Evolutionary conservation across 2,797 vertebrate species (phyloP), one percentile per base, ranked within the genome.

Genomic region (Tapirus indicus): DNA sequence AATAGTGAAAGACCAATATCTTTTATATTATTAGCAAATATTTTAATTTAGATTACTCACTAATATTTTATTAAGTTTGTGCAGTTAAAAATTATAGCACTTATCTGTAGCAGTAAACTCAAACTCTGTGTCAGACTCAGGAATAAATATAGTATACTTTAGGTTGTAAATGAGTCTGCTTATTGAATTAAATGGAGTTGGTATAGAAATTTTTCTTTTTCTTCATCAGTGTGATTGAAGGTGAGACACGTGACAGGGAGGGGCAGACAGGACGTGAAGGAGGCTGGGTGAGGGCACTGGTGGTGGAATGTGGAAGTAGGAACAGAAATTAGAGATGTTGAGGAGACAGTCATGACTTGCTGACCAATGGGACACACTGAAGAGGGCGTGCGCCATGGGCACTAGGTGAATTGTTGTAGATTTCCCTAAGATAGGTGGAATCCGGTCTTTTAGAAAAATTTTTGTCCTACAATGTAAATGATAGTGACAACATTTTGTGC

Each of bases 1-100:
- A 56, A 86, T 89, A 68, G 27, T 92, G 60, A 75, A 94, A 88
- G 7, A 21, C 23, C 23, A 93, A 11, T 93, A 35, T 68, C 72
- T 64, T 93, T 84, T 89, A 23, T 71, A n/a, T 74, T 35, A 66
- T 68, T 71, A 69, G 52, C 11, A 87, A 60, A 20, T 90, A 41
- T 91, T 91, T 91, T 69, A 90, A 56, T 87, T 79, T 84, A 87
- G 32, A 32, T 62, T 77, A 74, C 35, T 92, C 14, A 88, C 60
- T 90, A 60, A 47, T 84, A 52, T 69, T 93, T 82, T 92, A 74
- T 62, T 68, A 74, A 88, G 91, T 89, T 77, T 18, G 35, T 87
- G 44, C 32, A 52, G 44, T 90, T 96, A 75, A 74, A 71, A 69
- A 69, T 94, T 44, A 52, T 1, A 12, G 13, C 17, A 10, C 68